A percentile compares a stretch with the other conserved stretches of the same genome.
Evolutionary conservation across 2,113 vertebrate genomes (phyloP).

Genomic region (Scomber scombrus): DNA sequence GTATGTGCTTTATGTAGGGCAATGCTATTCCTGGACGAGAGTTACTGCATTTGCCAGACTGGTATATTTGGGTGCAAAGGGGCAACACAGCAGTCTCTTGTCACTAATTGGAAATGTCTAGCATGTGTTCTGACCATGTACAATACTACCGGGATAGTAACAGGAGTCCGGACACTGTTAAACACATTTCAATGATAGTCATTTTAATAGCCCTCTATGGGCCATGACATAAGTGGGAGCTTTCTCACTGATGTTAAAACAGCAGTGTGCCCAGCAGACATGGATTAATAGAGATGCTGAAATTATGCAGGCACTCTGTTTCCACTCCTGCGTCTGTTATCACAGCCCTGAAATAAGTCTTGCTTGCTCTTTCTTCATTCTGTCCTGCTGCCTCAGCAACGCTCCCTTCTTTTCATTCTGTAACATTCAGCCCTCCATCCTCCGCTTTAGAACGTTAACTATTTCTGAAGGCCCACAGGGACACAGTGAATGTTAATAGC

Average conservation of each 20-base stretch:
- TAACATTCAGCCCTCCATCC: conserved; percentile 30
- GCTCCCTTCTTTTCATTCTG: conserved; percentile 17
- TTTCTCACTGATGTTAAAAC: conserved; percentile 46
- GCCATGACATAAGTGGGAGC: conserved; percentile 50
- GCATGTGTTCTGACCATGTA: conserved; percentile 19
- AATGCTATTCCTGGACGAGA: conserved; percentile 38
- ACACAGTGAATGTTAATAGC: conserved; percentile 46
- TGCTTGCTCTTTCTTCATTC: conserved; percentile 29
- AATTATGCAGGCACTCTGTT: conserved; percentile 56
- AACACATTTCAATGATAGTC: conserved; percentile 47
- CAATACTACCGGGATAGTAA: conserved; percentile 36
- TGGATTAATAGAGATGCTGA: conserved; percentile 59
- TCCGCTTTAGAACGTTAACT: conserved; percentile 36
- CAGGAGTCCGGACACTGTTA: conserved; percentile 50
- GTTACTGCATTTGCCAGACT: conserved; percentile 42
- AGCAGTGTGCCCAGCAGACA: conserved; percentile 56
- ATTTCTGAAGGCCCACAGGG: conserved; percentile 40
- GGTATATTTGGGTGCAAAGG: conserved; percentile 37
- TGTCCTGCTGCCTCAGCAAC: conserved; percentile 29
- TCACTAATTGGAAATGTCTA: conserved; percentile 48
- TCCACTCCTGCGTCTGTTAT: conserved; percentile 48
- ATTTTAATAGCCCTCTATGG: conserved; percentile 57
- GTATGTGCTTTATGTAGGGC: conserved; percentile 26
- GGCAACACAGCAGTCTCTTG: conserved; percentile 14
- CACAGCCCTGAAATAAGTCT: conserved; percentile 32